phyloP scores from a whole-genome alignment of 2,797 vertebrate species.

The Crax fasciolata region DNA sequence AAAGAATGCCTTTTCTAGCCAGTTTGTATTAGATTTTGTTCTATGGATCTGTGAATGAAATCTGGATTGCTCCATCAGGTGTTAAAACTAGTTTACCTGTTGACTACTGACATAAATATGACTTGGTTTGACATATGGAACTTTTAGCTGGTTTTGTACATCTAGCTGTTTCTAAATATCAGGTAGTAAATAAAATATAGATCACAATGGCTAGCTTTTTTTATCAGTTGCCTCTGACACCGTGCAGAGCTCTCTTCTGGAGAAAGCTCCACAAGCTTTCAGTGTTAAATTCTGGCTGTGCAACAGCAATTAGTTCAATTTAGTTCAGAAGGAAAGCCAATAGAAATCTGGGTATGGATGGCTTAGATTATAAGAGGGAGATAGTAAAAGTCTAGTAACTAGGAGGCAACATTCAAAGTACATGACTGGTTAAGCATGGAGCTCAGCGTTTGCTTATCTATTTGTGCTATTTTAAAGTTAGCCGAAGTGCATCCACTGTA shows the following conservation, averaged over 20 bases:
- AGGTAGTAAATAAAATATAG: not conserved
- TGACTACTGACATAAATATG: not conserved
- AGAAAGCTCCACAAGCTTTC: not conserved
- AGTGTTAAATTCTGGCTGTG: not conserved
- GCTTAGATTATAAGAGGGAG: not conserved
- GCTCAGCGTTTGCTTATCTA: not conserved
- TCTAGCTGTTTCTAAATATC: not conserved
- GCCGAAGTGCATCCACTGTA: fast-evolving
- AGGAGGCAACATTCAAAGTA: not conserved
- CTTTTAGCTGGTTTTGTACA: not conserved
- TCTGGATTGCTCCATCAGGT: not conserved
- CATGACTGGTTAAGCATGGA: not conserved
- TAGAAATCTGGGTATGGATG: not conserved
- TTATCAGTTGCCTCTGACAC: not conserved
- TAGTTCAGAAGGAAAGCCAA: not conserved
- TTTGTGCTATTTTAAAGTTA: not conserved
- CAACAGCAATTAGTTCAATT: not conserved
- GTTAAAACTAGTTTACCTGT: not conserved
- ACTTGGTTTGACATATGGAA: not conserved
- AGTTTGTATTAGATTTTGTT: not conserved
- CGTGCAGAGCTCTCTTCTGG: not conserved
- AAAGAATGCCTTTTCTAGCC: not conserved
- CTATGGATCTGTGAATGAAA: not conserved
- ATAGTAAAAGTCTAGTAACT: not conserved
- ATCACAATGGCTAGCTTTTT: not conserved